Conservation (phyloP, 2,113 vertebrate species). For the Lethenteron reissneri region DNA sequence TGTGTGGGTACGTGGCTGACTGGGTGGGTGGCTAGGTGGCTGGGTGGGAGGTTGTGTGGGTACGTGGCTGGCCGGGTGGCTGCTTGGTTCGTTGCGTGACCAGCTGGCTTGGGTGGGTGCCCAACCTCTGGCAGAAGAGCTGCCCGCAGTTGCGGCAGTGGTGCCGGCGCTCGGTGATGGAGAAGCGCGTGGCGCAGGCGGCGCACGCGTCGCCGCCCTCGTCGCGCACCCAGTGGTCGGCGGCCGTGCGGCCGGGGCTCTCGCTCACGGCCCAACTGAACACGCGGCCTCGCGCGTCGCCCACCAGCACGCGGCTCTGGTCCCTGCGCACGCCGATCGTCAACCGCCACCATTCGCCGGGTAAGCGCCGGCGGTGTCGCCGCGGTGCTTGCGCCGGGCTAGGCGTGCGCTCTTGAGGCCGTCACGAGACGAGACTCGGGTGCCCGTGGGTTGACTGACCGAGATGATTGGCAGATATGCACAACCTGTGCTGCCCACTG, state of each 20-base stretch:
- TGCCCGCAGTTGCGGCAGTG: constrained; percentile 96
- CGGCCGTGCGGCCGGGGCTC: constrained; percentile 69
- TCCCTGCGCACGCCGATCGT: constrained; percentile 31
- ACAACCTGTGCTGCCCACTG: too few species aligned
- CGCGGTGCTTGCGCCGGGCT: too few species aligned
- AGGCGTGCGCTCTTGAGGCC: not conserved
- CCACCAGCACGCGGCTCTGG: constrained; percentile 90
- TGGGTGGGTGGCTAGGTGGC: not conserved
- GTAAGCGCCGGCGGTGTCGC: too few species aligned
- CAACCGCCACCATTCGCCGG: too few species aligned
- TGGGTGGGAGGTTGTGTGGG: not conserved
- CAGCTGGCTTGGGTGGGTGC: not conserved
- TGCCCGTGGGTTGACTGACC: too few species aligned
- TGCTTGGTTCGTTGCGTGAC: not conserved
- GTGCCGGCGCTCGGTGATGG: constrained; percentile 74
- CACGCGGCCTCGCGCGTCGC: constrained; percentile 66
- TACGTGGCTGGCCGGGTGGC: not conserved
- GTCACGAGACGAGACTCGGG: fast-evolving
- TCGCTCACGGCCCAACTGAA: constrained; percentile 98
- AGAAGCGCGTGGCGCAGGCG: constrained; percentile 61
- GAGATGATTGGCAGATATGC: too few species aligned
- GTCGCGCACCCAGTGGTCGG: constrained; percentile 96
- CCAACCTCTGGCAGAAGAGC: constrained; percentile 98
- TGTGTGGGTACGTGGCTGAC: not conserved
- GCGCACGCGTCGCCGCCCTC: constrained; percentile 89